Percentiles rank a stretch among this genome's conserved stretches.
These are phyloP conservation scores for Folsomia candida DNA, from an alignment of 2,888 invertebrate genomes.

Conservation along the genomic window DNA sequence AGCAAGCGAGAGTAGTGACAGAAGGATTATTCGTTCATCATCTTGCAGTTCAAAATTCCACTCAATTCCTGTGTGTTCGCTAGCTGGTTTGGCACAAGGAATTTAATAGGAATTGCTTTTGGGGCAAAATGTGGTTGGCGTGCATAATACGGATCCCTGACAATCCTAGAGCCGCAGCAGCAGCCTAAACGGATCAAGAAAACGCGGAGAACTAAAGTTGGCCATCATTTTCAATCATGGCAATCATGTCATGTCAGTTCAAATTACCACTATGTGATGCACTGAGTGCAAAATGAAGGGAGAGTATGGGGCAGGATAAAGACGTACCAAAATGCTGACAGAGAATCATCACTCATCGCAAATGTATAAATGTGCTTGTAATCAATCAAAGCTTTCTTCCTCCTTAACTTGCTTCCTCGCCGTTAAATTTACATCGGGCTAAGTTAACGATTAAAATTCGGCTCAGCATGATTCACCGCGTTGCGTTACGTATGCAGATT, in stretches of 20 bases:
- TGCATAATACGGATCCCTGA: no score
- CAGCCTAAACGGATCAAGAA: background rate
- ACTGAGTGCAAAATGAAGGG: background rate
- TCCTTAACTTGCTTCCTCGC: background rate
- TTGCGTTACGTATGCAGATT: no score
- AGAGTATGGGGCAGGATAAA: background rate
- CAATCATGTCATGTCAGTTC: conserved; percentile 13
- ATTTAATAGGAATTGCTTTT: no score
- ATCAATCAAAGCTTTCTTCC: conserved; percentile 4
- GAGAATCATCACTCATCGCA: conserved; percentile 13
- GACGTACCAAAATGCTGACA: background rate
- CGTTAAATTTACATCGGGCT: background rate
- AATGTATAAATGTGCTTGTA: conserved; percentile 7
- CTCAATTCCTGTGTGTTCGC: no score
- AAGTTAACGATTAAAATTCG: background rate
- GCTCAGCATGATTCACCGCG: no score
- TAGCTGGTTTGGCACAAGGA: no score
- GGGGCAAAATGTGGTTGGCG: background rate
- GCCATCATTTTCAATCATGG: conserved; percentile 18
- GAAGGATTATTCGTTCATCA: no score
- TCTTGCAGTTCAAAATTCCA: no score
- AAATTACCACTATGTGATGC: background rate
- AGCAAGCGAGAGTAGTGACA: no score
- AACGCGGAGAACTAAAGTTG: background rate
- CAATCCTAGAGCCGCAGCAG: no score